Evolutionary conservation across 2,113 vertebrate genomes (phyloP).

Genomic region (Tamias sibiricus): DNA sequence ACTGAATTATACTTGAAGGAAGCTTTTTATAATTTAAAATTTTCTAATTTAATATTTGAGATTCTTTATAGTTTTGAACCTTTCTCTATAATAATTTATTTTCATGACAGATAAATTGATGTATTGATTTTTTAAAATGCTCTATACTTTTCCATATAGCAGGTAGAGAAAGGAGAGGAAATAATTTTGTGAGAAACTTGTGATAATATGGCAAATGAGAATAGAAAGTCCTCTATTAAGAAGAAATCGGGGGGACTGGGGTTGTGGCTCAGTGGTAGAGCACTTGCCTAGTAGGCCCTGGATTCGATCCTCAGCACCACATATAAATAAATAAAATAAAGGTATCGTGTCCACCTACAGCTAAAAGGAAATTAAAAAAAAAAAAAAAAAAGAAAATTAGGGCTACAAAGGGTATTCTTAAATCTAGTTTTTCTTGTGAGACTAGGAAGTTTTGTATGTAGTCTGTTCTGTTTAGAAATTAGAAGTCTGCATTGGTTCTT

Average conservation of each 20-base stretch:
- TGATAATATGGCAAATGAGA: neutral
- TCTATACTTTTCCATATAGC: conserved; percentile 21
- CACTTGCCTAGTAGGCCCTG: too few relatives aligned
- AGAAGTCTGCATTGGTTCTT: neutral
- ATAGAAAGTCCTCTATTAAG: neutral
- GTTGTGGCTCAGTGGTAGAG: too few relatives aligned
- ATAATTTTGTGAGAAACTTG: neutral
- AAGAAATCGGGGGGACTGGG: too few relatives aligned
- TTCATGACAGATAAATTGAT: neutral
- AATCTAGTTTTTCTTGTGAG: neutral
- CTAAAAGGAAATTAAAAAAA: too few relatives aligned
- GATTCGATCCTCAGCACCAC: too few relatives aligned
- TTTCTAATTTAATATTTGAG: conserved; percentile 8
- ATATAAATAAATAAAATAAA: too few relatives aligned
- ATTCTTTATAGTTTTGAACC: conserved; percentile 47
- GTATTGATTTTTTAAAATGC: conserved; percentile 20
- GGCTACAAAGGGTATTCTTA: neutral
- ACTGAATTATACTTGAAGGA: conserved; percentile 14
- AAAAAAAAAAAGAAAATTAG: too few relatives aligned
- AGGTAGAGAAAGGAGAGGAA: neutral
- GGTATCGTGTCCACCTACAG: too few relatives aligned
- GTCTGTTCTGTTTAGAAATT: neutral
- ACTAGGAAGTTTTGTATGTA: neutral
- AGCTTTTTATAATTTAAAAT: neutral
- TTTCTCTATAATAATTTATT: conserved; percentile 37